These are phyloP conservation scores for Anoura caudifer DNA, from an alignment of 2,113 vertebrate genomes.

Conservation along the genomic window DNA sequence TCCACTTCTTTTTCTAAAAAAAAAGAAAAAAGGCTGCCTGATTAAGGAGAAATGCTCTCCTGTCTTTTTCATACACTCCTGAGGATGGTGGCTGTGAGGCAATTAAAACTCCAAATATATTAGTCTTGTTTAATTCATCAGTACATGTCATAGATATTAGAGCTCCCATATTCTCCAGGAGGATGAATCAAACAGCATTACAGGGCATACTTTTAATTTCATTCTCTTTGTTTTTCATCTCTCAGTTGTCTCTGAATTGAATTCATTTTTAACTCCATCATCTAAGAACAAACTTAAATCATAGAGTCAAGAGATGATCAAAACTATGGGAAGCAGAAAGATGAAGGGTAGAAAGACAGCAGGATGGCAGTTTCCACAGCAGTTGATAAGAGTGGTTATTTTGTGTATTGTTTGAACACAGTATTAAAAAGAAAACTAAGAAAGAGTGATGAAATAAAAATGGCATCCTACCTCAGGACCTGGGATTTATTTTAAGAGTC, in stretches of 20 bases:
- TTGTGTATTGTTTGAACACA: not conserved
- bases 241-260: not conserved
- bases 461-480: too few relatives aligned
- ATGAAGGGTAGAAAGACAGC: not conserved
- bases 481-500: not conserved
- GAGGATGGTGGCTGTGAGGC: not conserved
- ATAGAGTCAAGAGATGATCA: not conserved
- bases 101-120: not conserved
- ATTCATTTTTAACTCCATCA: conserved; percentile 9
- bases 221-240: not conserved
- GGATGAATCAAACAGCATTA: not conserved
- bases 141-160: not conserved
- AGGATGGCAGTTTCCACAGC: accelerated
- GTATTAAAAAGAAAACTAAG: not conserved
- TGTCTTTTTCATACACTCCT: not conserved
- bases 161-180: not conserved
- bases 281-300: not conserved
- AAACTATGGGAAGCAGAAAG: not conserved
- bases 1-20: not conserved
- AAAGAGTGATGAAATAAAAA: not conserved
- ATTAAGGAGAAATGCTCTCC: not conserved
- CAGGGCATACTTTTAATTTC: not conserved
- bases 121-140: not conserved
- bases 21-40: not conserved
- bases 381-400: not conserved